Evolutionary conservation across 2,113 vertebrate species (phyloP).

Genomic region (Cyanoramphus novaezelandiae): DNA sequence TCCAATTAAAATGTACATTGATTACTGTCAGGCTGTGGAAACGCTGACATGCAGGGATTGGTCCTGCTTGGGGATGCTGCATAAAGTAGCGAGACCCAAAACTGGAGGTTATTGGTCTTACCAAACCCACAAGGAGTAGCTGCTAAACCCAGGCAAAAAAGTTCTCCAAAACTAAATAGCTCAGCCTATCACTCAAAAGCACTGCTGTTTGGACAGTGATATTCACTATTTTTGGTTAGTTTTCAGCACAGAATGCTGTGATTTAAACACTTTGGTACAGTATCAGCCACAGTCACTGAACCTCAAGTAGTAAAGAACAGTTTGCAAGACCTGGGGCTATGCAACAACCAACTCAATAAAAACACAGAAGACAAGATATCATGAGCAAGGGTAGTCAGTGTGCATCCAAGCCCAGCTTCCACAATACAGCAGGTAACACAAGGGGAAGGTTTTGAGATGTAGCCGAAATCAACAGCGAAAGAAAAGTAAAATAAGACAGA

Average conservation of each 20-base stretch:
- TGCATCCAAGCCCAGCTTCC: background rate
- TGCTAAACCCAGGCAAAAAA: background rate
- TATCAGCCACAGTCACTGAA: background rate
- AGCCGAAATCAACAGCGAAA: background rate
- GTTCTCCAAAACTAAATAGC: background rate
- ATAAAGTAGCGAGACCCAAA: background rate
- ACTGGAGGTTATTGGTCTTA: background rate
- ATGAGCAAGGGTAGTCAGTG: background rate
- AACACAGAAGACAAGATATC: background rate
- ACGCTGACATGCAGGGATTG: background rate
- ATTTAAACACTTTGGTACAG: background rate
- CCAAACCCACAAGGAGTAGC: background rate
- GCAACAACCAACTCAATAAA: background rate
- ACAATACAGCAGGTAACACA: background rate
- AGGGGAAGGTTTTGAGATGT: background rate
- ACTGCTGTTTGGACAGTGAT: background rate
- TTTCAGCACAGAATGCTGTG: background rate
- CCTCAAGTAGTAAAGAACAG: background rate
- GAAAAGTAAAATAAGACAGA: background rate
- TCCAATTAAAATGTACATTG: constrained; percentile 20
- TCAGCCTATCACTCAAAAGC: background rate
- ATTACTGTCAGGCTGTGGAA: background rate
- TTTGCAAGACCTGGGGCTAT: background rate
- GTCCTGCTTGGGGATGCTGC: background rate
- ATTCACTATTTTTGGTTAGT: background rate